phyloP scores from a whole-genome alignment of 2,888 invertebrate species.

The Andrena praecox region DNA sequence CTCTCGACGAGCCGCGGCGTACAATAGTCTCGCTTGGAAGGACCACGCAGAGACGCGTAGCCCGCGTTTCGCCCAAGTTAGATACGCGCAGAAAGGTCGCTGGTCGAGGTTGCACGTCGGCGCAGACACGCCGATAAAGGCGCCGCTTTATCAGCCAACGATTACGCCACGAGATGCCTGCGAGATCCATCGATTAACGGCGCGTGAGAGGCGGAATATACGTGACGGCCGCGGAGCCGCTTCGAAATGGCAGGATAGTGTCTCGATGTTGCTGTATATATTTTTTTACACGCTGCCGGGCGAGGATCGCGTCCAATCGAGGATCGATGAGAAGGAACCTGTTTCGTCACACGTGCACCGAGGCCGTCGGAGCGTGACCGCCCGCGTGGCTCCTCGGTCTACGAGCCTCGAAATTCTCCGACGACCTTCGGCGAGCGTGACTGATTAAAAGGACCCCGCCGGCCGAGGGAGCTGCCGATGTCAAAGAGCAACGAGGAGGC shows the following conservation, averaged over 20 bases:
- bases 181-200: constrained; percentile 11
- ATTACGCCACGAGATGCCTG: constrained; percentile 21
- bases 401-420: no score
- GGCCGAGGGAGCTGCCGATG: not conserved
- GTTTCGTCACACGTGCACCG: no score
- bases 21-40: not conserved
- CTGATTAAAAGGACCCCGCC: no score
- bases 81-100: constrained; percentile 45
- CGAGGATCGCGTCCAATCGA: no score
- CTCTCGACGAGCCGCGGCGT: not conserved
- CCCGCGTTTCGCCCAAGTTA: constrained; percentile 7
- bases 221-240: not conserved
- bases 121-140: constrained; percentile 18
- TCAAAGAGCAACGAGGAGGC: not conserved
- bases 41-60: constrained; percentile 4
- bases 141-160: constrained; percentile 24
- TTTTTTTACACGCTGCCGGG: no score
- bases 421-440: no score
- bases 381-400: no score
- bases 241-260: constrained; percentile 7
- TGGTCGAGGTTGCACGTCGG: constrained; percentile 37
- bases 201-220: not conserved
- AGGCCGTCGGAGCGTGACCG: no score
- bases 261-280: not conserved
- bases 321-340: no score